phyloP scores from a whole-genome alignment of 2,113 vertebrate genomes.

The Pelmatolapia mariae region DNA sequence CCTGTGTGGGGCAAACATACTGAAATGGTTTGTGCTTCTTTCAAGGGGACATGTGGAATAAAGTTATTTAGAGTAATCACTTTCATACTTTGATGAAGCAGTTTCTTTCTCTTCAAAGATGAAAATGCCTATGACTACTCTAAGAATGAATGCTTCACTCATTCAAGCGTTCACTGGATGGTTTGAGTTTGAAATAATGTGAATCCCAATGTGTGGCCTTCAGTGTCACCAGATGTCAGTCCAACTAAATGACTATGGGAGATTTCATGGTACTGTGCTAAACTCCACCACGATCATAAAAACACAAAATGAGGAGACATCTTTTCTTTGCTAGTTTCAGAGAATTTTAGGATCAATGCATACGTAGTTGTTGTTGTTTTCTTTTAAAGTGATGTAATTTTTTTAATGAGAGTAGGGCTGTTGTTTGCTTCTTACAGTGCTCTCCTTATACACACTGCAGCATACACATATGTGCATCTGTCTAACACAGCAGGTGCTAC shows the following conservation, averaged over 20 bases:
- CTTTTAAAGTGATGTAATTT: neutral
- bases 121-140: neutral
- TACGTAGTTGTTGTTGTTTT: neutral
- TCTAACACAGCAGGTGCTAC: constrained; percentile 1
- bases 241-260: neutral
- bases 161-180: neutral
- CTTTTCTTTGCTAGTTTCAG: neutral
- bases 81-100: neutral
- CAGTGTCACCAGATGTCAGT: neutral
- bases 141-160: neutral
- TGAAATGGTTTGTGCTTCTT: neutral
- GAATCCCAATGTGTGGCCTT: neutral
- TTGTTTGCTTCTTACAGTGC: neutral
- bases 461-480: neutral
- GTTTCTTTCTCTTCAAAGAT: neutral
- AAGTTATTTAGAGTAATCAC: neutral
- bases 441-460: neutral
- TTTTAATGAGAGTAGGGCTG: neutral
- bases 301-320: neutral
- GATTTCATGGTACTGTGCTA: neutral
- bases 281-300: neutral
- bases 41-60: neutral
- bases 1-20: neutral
- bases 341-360: neutral
- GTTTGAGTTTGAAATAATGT: neutral